Evolutionary conservation across 1,140 invertebrate species (phyloP).

Genomic region (Brachionus rotundiformis): DNA sequence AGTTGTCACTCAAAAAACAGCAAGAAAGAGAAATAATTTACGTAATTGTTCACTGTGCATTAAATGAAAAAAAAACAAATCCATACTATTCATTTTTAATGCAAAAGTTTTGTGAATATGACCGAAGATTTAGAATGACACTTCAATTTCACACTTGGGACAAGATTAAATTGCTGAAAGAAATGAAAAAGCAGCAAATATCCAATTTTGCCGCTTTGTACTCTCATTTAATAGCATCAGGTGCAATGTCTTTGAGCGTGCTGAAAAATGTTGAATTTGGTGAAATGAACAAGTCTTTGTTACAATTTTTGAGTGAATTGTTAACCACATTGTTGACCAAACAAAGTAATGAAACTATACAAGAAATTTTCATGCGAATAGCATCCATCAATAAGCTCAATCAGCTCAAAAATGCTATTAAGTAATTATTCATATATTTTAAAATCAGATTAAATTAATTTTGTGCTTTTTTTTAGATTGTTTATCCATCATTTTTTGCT

Average conservation of each 20-base stretch:
- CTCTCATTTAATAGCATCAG: slow-evolving; percentile 76
- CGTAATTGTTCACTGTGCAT: slow-evolving; percentile 78
- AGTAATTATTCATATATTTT: not conserved
- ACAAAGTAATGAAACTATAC: not conserved
- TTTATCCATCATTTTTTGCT: slow-evolving; percentile 30
- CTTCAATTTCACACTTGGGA: slow-evolving; percentile 89
- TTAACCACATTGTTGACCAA: not conserved
- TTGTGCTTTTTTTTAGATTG: not conserved
- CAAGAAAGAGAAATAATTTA: slow-evolving; percentile 81
- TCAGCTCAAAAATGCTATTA: slow-evolving; percentile 16
- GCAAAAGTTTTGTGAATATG: slow-evolving; percentile 78
- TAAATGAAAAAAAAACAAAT: slow-evolving; percentile 83
- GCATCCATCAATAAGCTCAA: not conserved
- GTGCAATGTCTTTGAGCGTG: slow-evolving; percentile 77
- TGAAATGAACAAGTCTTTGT: slow-evolving; percentile 31
- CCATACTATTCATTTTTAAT: slow-evolving; percentile 82
- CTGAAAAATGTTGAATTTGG: slow-evolving; percentile 69
- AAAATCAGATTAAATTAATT: not conserved
- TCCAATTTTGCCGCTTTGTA: slow-evolving; percentile 78
- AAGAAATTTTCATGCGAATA: slow-evolving; percentile 19
- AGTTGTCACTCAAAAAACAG: slow-evolving; percentile 76
- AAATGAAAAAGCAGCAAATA: slow-evolving; percentile 69
- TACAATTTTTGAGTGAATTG: slow-evolving; percentile 45
- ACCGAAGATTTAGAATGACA: slow-evolving; percentile 80
- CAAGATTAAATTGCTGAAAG: slow-evolving; percentile 78